A percentile compares a stretch with the other conserved stretches of the same genome.
Evolutionary conservation across 1,140 invertebrate species (phyloP).

Genomic region (Lordiphosa collinella): DNA sequence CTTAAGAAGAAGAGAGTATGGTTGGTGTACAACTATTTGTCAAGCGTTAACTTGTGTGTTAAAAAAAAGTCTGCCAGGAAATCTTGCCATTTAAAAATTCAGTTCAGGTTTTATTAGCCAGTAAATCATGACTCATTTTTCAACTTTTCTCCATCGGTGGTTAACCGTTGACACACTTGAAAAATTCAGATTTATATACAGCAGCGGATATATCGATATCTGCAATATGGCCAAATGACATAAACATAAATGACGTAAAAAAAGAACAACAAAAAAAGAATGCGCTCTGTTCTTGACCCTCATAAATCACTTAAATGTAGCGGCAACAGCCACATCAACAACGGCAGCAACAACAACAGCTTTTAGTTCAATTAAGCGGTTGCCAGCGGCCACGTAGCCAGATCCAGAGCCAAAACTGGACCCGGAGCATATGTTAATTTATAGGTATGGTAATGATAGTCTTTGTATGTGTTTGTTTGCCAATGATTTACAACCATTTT

Average conservation of each 20-base stretch:
- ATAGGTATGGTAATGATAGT: slow-evolving; percentile 27
- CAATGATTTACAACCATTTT: slow-evolving; percentile 33
- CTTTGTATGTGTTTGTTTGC: slow-evolving; percentile 1
- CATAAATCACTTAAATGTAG: slow-evolving; percentile 65
- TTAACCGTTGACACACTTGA: too few relatives aligned
- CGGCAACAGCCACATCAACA: slow-evolving; percentile 15
- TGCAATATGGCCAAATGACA: background rate
- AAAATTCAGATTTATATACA: too few relatives aligned
- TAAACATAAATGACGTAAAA: slow-evolving; percentile 6
- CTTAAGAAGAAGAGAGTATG: too few relatives aligned
- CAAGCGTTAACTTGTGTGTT: too few relatives aligned
- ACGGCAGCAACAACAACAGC: slow-evolving; percentile 16
- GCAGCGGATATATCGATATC: too few relatives aligned
- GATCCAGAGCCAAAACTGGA: background rate
- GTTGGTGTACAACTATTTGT: too few relatives aligned
- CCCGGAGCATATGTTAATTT: slow-evolving; percentile 33
- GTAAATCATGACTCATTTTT: too few relatives aligned
- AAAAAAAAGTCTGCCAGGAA: too few relatives aligned
- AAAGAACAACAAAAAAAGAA: too few relatives aligned
- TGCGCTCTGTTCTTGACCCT: slow-evolving; percentile 16
- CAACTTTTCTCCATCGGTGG: too few relatives aligned
- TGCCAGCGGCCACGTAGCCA: slow-evolving; percentile 9
- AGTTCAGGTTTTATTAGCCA: too few relatives aligned
- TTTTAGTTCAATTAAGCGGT: slow-evolving; percentile 57
- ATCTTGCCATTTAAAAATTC: too few relatives aligned